phyloP scores from a whole-genome alignment of 2,797 vertebrate species.

The Crocodylus rhombifer region DNA sequence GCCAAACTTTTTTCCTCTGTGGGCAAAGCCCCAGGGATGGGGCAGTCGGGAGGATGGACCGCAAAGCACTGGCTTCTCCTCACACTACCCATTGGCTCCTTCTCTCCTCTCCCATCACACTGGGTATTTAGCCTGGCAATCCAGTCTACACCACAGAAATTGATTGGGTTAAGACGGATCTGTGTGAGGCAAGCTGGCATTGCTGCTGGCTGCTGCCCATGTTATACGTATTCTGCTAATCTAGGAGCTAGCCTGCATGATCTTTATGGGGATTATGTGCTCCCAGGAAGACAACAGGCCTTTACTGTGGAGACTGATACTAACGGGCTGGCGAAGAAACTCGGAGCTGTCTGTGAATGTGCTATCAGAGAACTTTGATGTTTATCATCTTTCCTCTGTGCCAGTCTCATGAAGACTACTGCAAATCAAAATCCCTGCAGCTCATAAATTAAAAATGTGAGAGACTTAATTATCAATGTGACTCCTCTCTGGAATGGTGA shows the following conservation, averaged over 20 bases:
- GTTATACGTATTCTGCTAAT: neutral
- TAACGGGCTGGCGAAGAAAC: neutral
- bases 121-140: neutral
- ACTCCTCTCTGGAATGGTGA: neutral
- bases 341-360: neutral
- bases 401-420: rapidly evolving
- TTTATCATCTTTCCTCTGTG: neutral
- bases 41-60: neutral
- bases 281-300: no score
- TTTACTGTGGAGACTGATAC: neutral
- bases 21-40: neutral
- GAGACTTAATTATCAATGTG: slow-evolving; percentile 39
- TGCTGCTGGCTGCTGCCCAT: neutral
- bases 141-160: neutral
- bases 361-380: neutral
- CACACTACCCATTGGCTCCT: neutral
- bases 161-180: neutral
- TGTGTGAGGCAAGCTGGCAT: neutral
- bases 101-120: neutral
- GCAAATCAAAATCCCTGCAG: neutral
- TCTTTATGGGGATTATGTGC: no score
- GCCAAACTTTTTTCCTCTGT: neutral
- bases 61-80: neutral
- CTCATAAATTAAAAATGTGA: slow-evolving; percentile 31
- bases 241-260: neutral